These are phyloP conservation scores for Noctuana brunneofusca DNA, from an alignment of 2,888 invertebrate genomes.

Conservation along the genomic window DNA sequence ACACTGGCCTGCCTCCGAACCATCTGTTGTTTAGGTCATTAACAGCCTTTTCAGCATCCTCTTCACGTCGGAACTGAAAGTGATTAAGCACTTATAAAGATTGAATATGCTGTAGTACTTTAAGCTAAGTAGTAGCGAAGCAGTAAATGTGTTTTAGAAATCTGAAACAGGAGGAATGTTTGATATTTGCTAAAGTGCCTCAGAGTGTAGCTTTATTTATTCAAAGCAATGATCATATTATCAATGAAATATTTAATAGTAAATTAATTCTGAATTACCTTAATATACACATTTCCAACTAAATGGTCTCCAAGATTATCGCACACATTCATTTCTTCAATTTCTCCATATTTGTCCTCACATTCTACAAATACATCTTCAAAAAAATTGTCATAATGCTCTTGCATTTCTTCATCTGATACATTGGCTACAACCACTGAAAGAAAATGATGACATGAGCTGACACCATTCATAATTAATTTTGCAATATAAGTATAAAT, in stretches of 20 bases:
- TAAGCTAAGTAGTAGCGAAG: too few relatives aligned
- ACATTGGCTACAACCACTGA: slow-evolving; percentile 96
- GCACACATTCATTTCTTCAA: slow-evolving; percentile 99
- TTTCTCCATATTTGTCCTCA: slow-evolving; percentile 99
- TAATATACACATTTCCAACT: slow-evolving; percentile 99
- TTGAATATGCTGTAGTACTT: too few relatives aligned
- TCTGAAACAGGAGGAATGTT: too few relatives aligned
- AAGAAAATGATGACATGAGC: too few relatives aligned
- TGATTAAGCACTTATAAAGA: neutral
- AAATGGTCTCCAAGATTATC: slow-evolving; percentile 99
- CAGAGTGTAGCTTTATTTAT: too few relatives aligned
- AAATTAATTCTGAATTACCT: slow-evolving; percentile 81
- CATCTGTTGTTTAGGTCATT: slow-evolving; percentile 98
- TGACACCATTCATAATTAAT: too few relatives aligned
- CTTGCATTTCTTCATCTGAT: slow-evolving; percentile 99
- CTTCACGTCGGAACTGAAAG: slow-evolving; percentile 94
- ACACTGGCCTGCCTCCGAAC: slow-evolving; percentile 99
- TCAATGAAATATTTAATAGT: neutral
- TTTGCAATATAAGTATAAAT: too few relatives aligned
- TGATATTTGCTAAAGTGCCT: too few relatives aligned
- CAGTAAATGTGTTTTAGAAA: too few relatives aligned
- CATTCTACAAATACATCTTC: slow-evolving; percentile 99
- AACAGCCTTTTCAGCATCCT: slow-evolving; percentile 98
- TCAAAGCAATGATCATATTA: neutral
- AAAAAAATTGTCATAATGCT: slow-evolving; percentile 99